phyloP scores from a whole-genome alignment of 2,797 vertebrate genomes.

The Sylvilagus floridanus region DNA sequence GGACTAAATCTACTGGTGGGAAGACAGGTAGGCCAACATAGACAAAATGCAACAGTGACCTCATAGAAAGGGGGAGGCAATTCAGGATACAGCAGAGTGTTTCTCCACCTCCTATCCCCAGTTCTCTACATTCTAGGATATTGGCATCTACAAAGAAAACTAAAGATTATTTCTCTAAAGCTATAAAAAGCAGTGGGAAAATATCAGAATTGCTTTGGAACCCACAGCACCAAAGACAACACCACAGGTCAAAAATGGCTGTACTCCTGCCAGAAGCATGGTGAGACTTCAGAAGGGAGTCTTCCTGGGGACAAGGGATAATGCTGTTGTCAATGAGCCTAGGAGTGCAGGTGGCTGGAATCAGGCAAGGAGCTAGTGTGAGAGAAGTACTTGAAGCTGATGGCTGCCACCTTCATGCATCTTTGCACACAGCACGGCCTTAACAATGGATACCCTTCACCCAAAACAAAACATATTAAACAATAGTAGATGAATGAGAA shows the following conservation, averaged over 20 bases:
- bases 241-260: background rate
- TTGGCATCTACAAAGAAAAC: background rate
- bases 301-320: background rate
- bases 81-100: background rate
- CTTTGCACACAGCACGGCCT: background rate
- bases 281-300: background rate
- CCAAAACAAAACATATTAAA: background rate
- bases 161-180: slow-evolving; percentile 26
- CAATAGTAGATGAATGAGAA: background rate
- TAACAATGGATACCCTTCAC: background rate
- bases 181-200: background rate
- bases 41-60: background rate
- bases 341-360: background rate
- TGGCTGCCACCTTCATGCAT: background rate
- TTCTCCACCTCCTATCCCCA: background rate
- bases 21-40: background rate
- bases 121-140: background rate
- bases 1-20: background rate
- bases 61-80: background rate
- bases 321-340: background rate
- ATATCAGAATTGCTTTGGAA: background rate
- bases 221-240: background rate
- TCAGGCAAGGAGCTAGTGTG: background rate
- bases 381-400: background rate
- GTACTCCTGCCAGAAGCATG: background rate